Base-by-base conservation (phyloP, 2,113 vertebrate species). In the Cepphus grylle region DNA sequence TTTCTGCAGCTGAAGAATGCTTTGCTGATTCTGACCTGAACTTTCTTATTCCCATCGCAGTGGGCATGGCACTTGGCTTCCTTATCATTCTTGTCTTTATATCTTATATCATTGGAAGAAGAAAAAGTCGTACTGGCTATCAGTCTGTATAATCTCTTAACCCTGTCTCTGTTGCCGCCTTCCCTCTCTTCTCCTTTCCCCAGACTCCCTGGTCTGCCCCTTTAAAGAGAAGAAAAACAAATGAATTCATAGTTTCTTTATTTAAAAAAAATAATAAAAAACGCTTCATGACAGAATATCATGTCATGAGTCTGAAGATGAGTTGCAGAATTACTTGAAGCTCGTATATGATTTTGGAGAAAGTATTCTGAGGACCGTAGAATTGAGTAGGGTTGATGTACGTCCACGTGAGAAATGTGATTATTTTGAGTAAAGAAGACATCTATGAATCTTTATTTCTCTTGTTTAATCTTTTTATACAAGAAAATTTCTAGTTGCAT, bases 11-110 rank as follows among this genome's bases (percentile, higher is more conserved):
- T 85, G 99, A 99, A 98, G 99, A 99, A 98, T 99, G 99, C 98
- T 98, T 99, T 98, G 98, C 98, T 98, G 99, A 99, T 98, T 98
- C 99, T 99, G 99, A 99, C 98, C 99, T 99, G 98, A 99, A 98
- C 98, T 99, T 99, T 99, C 98, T 99, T 98, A 99, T 99, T 97
- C 99, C 99, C 96, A 98, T 99, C 85, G 98, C 99, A 91, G 99
- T 99, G 97, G 99, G 99, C 59, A 97, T 99, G 98, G 98, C 98
- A 9, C 98, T 99, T 96, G 98, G 99, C 98, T 99, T 99, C 98
- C 98, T 99, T 98, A 99, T 99, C 98, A 98, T 99, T 98, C 98
- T 99, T 97, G 99, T 99, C 94, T 99, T 99, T 98, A 98, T 99
- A 98, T 99, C 98, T 98, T 99, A 99, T 66, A 96, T 99, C 98